A percentile compares a stretch with the other conserved stretches of the same genome.
Conservation (phyloP, 2,113 vertebrate genomes). For the Planiliza haematocheilus region DNA sequence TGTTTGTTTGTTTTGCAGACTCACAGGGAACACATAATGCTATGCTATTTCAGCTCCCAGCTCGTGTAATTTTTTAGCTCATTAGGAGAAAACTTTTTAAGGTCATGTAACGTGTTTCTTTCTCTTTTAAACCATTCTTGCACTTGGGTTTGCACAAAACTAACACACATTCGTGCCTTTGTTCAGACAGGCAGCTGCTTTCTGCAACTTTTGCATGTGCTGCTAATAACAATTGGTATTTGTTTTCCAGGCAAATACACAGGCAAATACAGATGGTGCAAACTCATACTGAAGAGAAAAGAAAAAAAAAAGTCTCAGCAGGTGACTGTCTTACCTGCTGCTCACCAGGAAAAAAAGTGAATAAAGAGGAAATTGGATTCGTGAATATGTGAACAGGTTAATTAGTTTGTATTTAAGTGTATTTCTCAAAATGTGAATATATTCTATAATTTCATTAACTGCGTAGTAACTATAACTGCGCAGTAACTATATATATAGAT, state of each 20-base stretch:
- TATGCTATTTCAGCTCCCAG: no score
- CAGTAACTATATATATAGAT: no score
- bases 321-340: not conserved
- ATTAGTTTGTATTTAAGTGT: not conserved
- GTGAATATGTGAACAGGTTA: no score
- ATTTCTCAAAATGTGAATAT: not conserved
- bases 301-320: not conserved
- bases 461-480: no score
- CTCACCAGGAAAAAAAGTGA: not conserved
- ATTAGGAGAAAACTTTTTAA: no score
- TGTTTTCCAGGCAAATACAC: slow-evolving; percentile 55
- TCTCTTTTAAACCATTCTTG: not conserved
- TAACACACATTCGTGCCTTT: slow-evolving; percentile 1
- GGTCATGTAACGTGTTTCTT: not conserved
- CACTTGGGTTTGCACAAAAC: not conserved
- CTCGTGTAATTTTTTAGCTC: no score
- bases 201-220: slow-evolving; percentile 59
- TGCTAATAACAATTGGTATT: slow-evolving; percentile 28
- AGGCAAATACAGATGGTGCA: slow-evolving; percentile 55
- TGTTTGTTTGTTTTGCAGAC: slow-evolving; percentile 13
- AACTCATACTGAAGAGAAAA: not conserved
- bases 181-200: slow-evolving; percentile 15
- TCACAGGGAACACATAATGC: not conserved
- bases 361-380: no score
- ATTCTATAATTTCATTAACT: no score